Evolutionary conservation across 2,113 vertebrate species (phyloP).

Genomic region (Dissostichus mawsoni): DNA sequence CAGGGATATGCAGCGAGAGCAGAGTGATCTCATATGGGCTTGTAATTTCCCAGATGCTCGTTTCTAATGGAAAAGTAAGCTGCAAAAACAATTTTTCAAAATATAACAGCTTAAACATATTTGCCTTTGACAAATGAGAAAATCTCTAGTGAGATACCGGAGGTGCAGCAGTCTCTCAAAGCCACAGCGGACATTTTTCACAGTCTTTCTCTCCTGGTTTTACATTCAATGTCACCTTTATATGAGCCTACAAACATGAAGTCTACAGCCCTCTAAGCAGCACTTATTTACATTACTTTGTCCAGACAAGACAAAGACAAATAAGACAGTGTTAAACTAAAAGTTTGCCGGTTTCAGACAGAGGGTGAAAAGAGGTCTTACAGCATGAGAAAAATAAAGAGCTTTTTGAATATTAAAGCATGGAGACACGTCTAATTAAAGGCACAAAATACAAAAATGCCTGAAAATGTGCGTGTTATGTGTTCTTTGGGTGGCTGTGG

Average conservation of each 20-base stretch:
- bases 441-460: too few relatives aligned
- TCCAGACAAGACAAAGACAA: background rate
- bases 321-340: background rate
- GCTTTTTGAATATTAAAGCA: too few relatives aligned
- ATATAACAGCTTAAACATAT: slow-evolving; percentile 30
- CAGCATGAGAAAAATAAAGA: too few relatives aligned
- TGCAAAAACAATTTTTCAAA: slow-evolving; percentile 48
- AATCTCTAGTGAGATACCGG: slow-evolving; percentile 10
- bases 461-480: too few relatives aligned
- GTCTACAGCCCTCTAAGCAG: background rate
- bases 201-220: too few relatives aligned
- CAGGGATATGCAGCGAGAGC: slow-evolving; percentile 45
- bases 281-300: background rate
- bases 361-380: too few relatives aligned
- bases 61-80: slow-evolving; percentile 40
- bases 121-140: slow-evolving; percentile 10
- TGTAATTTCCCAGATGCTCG: slow-evolving; percentile 59
- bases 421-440: too few relatives aligned
- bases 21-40: slow-evolving; percentile 46
- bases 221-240: background rate
- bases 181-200: background rate
- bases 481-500: too few relatives aligned
- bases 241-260: background rate
- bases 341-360: background rate
- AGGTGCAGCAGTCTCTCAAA: background rate